Percentiles rank a stretch among this genome's conserved stretches.
These are phyloP conservation scores for Sylvicapra grimmia DNA, from an alignment of 2,113 vertebrate genomes.

Conservation along the genomic window DNA sequence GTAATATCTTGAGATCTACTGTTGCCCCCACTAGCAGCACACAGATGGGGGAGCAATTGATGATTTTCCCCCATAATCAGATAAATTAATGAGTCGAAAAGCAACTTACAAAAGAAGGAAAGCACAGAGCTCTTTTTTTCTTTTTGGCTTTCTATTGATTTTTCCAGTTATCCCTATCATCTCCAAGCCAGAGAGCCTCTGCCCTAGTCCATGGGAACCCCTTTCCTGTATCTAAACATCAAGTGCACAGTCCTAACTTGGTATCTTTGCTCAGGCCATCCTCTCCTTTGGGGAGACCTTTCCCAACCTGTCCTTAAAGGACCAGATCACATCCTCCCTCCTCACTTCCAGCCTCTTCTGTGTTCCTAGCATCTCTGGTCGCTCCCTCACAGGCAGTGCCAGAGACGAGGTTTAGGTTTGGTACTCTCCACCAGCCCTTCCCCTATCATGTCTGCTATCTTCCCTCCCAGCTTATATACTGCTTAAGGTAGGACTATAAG, in stretches of 20 bases:
- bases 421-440: not conserved
- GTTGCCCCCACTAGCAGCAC: not conserved
- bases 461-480: not conserved
- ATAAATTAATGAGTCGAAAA: not conserved
- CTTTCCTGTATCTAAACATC: not conserved
- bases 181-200: not conserved
- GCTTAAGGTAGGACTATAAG: not conserved
- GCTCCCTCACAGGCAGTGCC: not conserved
- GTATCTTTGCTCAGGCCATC: not conserved
- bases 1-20: not conserved
- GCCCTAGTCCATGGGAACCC: not conserved
- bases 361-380: not conserved
- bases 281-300: not conserved
- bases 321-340: not conserved
- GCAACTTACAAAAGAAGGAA: not conserved
- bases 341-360: not conserved
- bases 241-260: not conserved
- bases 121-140: not conserved
- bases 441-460: not conserved
- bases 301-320: not conserved
- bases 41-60: not conserved
- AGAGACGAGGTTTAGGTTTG: not conserved
- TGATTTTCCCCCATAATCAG: not conserved
- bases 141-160: not conserved
- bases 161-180: not conserved